phyloP scores from a whole-genome alignment of 1,140 invertebrate genomes.

The Bombus difficillimus region DNA sequence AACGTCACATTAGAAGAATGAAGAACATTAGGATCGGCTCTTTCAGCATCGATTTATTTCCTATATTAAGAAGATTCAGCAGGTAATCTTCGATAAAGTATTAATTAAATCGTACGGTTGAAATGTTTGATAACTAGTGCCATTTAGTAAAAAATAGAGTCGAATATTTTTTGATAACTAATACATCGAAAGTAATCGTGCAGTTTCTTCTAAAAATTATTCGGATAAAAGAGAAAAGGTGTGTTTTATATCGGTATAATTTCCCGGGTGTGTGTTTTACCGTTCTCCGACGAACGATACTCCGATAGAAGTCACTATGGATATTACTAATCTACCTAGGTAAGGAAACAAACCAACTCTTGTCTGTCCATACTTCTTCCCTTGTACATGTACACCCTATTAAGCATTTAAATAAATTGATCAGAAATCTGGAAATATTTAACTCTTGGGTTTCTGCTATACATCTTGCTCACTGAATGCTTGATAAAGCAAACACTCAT shows the following conservation, averaged over 20 bases:
- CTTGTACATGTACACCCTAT: slow-evolving; percentile 78
- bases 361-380: slow-evolving; percentile 74
- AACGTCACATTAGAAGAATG: slow-evolving; percentile 64
- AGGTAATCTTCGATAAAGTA: slow-evolving; percentile 75
- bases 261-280: slow-evolving; percentile 51
- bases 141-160: slow-evolving; percentile 42
- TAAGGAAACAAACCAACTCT: slow-evolving; percentile 74
- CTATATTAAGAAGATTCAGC: slow-evolving; percentile 73
- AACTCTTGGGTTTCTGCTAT: slow-evolving; percentile 76
- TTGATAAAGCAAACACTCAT: slow-evolving; percentile 57
- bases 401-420: slow-evolving; percentile 76
- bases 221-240: slow-evolving; percentile 28
- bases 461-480: slow-evolving; percentile 63
- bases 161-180: slow-evolving; percentile 23
- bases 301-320: slow-evolving; percentile 60
- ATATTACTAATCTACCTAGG: slow-evolving; percentile 71
- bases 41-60: slow-evolving; percentile 66
- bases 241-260: slow-evolving; percentile 47
- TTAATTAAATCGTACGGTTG: slow-evolving; percentile 63
- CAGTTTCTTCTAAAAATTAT: slow-evolving; percentile 22
- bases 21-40: slow-evolving; percentile 64
- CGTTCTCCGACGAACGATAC: slow-evolving; percentile 52
- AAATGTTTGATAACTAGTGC: slow-evolving; percentile 46
- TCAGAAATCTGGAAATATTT: slow-evolving; percentile 76
- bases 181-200: slow-evolving; percentile 51